phyloP scores from a whole-genome alignment of 1,140 invertebrate species.

The Propsilocerus akamusi region DNA sequence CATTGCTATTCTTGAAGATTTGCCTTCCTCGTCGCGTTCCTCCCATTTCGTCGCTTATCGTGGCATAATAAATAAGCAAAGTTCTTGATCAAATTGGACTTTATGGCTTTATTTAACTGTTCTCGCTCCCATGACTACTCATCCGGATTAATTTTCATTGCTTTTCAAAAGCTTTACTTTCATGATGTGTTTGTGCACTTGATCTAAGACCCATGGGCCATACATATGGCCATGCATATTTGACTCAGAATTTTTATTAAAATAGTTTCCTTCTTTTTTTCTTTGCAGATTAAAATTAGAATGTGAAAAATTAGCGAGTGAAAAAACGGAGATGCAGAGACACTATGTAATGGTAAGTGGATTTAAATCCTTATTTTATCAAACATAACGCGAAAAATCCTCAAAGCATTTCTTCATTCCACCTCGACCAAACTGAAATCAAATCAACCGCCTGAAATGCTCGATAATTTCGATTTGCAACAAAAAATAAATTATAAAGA shows the following conservation, averaged over 20 bases:
- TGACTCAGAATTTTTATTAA: not conserved
- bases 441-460: not conserved
- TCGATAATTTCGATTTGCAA: not conserved
- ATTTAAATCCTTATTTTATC: not conserved
- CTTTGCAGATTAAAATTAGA: slow-evolving; percentile 65
- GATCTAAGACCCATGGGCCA: too few relatives aligned
- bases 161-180: not conserved
- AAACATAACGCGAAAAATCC: not conserved
- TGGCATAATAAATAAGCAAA: slow-evolving; percentile 1
- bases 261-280: slow-evolving; percentile 21
- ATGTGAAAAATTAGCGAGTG: slow-evolving; percentile 90
- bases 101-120: not conserved
- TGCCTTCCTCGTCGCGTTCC: not conserved
- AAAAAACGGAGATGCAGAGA: slow-evolving; percentile 96
- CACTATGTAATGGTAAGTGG: slow-evolving; percentile 94
- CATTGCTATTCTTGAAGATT: not conserved
- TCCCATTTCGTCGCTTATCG: not conserved
- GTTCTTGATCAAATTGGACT: slow-evolving; percentile 4
- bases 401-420: not conserved
- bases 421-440: not conserved
- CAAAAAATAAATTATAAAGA: not conserved
- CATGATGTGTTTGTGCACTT: too few relatives aligned
- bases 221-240: too few relatives aligned
- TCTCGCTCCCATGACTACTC: not conserved
- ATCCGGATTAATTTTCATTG: not conserved